Evolutionary conservation across 1,140 invertebrate species (phyloP).

Genomic region (Zaprionus taronus): DNA sequence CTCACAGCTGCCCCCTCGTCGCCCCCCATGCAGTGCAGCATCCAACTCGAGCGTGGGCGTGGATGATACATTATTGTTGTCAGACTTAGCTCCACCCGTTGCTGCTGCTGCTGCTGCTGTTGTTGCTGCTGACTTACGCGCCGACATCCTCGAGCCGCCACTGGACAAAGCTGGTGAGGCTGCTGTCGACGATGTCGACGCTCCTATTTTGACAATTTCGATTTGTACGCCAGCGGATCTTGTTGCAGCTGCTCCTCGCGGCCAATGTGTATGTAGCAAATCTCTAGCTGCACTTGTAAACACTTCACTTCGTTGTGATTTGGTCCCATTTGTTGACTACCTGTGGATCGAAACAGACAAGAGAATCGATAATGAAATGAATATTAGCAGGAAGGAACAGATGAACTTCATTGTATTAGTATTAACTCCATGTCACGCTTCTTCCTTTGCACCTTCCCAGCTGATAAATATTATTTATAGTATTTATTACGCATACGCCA

Average conservation of each 20-base stretch:
- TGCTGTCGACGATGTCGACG: slow-evolving; percentile 72
- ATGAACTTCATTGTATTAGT: too few relatives aligned
- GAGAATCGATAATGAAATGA: neutral
- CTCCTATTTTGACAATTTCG: slow-evolving; percentile 69
- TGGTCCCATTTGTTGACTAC: slow-evolving; percentile 78
- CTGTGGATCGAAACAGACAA: slow-evolving; percentile 8
- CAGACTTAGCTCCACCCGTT: slow-evolving; percentile 12
- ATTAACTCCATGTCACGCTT: too few relatives aligned
- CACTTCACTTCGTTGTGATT: slow-evolving; percentile 67
- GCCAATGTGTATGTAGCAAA: slow-evolving; percentile 13
- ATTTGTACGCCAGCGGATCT: slow-evolving; percentile 21
- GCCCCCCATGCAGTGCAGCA: neutral
- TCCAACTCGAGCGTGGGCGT: slow-evolving; percentile 28
- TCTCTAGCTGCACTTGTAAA: slow-evolving; percentile 57
- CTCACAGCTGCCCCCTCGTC: slow-evolving; percentile 1
- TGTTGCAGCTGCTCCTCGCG: slow-evolving; percentile 20
- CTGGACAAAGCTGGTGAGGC: slow-evolving; percentile 51
- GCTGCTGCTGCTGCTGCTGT: slow-evolving; percentile 16
- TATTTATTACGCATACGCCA: slow-evolving; percentile 57
- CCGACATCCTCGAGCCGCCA: slow-evolving; percentile 74
- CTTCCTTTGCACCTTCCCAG: too few relatives aligned
- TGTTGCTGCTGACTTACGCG: slow-evolving; percentile 62
- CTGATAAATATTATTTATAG: too few relatives aligned
- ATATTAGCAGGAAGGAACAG: too few relatives aligned
- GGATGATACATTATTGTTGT: slow-evolving; percentile 36